Conservation (phyloP, 2,888 invertebrate species). For the Vesta saturnalis region DNA sequence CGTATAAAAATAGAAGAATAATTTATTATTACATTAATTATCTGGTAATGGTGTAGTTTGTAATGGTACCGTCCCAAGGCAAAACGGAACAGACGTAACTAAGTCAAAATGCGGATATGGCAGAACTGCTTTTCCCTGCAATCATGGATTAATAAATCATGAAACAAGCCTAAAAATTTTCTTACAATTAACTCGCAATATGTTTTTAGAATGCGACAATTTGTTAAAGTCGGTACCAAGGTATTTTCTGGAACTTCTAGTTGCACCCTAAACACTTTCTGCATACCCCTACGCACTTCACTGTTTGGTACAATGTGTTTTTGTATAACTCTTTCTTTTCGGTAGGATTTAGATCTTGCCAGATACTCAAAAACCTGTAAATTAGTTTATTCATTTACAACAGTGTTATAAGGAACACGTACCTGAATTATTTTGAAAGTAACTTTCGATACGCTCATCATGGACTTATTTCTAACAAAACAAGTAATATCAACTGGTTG, state of each 20-base stretch:
- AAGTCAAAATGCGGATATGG: slow-evolving; percentile 18
- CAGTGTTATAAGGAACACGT: not conserved
- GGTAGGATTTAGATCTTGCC: not conserved
- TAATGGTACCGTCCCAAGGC: slow-evolving; percentile 19
- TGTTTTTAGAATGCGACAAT: not conserved
- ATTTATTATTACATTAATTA: too few species aligned
- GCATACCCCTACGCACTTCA: not conserved
- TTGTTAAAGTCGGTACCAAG: not conserved
- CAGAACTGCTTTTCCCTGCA: slow-evolving; percentile 16
- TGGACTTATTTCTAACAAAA: slow-evolving; percentile 7
- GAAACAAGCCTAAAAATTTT: not conserved
- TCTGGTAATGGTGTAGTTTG: slow-evolving; percentile 2
- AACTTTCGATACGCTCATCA: slow-evolving; percentile 1
- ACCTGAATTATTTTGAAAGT: slow-evolving; percentile 16
- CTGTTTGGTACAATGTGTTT: slow-evolving; percentile 1
- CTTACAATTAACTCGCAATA: slow-evolving; percentile 16
- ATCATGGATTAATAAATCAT: not conserved
- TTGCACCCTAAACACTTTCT: slow-evolving; percentile 1
- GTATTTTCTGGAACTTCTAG: slow-evolving; percentile 8
- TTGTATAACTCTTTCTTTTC: slow-evolving; percentile 7
- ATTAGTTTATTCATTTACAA: not conserved
- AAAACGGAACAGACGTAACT: slow-evolving; percentile 15
- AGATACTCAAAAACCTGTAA: slow-evolving; percentile 11
- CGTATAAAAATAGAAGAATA: not conserved
- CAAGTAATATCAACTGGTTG: not conserved